Percentiles rank a stretch among this genome's conserved stretches.
Evolutionary conservation across 2,888 invertebrate species (phyloP).

Genomic region (Nomada fabriciana): DNA sequence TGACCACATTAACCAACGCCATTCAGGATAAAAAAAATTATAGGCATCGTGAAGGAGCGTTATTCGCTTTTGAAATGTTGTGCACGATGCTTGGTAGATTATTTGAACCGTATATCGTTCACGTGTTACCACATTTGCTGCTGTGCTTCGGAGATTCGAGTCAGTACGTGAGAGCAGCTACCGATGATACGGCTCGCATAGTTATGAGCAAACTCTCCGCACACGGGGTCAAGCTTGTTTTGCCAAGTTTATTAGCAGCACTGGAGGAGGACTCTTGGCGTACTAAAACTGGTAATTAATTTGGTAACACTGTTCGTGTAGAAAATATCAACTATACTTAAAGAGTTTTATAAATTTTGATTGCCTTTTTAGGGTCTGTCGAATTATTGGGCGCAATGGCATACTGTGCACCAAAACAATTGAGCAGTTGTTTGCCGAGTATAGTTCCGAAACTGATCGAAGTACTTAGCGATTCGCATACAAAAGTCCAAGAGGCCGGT

Average conservation of each 20-base stretch:
- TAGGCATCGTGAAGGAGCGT: conserved; percentile 96
- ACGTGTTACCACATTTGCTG: conserved; percentile 96
- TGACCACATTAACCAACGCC: conserved; percentile 96
- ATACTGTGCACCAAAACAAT: conserved; percentile 99
- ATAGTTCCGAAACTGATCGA: conserved; percentile 99
- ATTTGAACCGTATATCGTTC: conserved; percentile 99
- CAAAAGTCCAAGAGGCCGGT: conserved; percentile 98
- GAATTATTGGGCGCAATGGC: conserved; percentile 99
- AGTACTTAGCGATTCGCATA: conserved; percentile 98
- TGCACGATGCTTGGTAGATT: conserved; percentile 97
- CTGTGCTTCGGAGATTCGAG: conserved; percentile 98
- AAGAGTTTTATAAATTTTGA: background rate
- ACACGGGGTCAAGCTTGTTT: conserved; percentile 98
- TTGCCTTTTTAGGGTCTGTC: conserved; percentile 89
- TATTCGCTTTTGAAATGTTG: conserved; percentile 99
- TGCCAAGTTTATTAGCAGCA: conserved; percentile 96
- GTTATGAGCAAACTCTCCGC: conserved; percentile 98
- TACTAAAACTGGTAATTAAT: conserved; percentile 92
- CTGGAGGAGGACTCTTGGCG: conserved; percentile 99
- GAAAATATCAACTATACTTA: background rate
- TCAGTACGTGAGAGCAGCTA: conserved; percentile 97
- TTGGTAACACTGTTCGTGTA: conserved; percentile 9
- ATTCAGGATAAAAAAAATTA: conserved; percentile 99
- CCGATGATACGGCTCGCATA: conserved; percentile 97
- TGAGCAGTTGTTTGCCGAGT: conserved; percentile 98